Evolutionary conservation across 2,888 invertebrate species (phyloP), one percentile per base, ranked within the genome.

Genomic region (Lasioglossum zephyrum): DNA sequence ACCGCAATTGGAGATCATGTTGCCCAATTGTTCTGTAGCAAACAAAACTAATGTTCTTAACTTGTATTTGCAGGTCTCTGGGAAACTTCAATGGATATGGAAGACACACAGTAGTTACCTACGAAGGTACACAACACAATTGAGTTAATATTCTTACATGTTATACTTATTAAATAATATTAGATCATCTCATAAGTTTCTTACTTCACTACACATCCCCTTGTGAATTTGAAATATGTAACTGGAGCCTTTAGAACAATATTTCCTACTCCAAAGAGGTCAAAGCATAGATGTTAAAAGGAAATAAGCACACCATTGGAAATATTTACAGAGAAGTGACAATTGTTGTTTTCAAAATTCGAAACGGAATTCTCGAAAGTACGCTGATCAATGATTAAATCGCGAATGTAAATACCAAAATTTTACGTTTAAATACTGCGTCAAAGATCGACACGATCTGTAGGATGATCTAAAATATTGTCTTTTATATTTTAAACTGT

Each of bases 1-100:
- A 22, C 94, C 93, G 75, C 93, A 93, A 78, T 91, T 92, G 74
- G 94, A 94, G 88, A 93, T 94, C 94, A 95, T 95, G 77, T 91
- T 92, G 87, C 36, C 44, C 18, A 41, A 69, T 41, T 60, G 41
- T 83, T 63, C 57, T 18, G 36, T 82, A 77, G 44, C 9, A 31
- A n/a, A 36, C 39, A 57, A 22, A 69, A 66, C 8, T 66, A 41
- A 16, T 73, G 49, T 69, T 79, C 53, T 60, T 77, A 74, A 79
- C 36, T 82, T 63, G 16, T 72, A 72, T 1, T 80, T 31, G 31
- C 39, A 69, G 44, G 69, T 66, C n/a, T 36, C 53, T 57, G 75
- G 77, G 41, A 83, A 77, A 39, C 60, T 57, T 86, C 31, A 36
- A 57, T 44, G 13, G 36, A 31, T 53, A 73, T 13, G 49, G 69